Conservation (phyloP, 2,797 vertebrate species). For the Petrocephalus schoutedeni region DNA sequence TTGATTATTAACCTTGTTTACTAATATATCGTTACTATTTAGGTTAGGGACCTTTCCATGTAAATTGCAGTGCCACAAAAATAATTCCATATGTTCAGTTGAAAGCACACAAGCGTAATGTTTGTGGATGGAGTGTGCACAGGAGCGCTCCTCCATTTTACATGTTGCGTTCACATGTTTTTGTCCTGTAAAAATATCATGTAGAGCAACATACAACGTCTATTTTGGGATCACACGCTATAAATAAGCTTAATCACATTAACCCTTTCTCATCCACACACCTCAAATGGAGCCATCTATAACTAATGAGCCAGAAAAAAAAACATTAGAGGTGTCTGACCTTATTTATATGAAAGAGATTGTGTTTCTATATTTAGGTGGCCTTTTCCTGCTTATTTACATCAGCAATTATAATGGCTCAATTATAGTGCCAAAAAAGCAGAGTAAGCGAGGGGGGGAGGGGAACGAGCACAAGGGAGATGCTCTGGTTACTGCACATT, state of each 20-base stretch:
- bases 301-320: neutral
- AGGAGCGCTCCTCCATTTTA: neutral
- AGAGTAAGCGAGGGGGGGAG: constrained; percentile 37
- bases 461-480: constrained; percentile 25
- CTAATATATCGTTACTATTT: neutral
- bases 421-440: constrained; percentile 47
- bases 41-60: too few species aligned
- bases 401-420: constrained; percentile 70
- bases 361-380: constrained; percentile 64
- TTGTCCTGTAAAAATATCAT: neutral
- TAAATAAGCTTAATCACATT: neutral
- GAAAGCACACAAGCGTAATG: neutral
- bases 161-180: neutral
- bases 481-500: neutral
- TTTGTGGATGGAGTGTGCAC: neutral
- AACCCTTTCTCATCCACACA: neutral
- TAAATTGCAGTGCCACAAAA: neutral
- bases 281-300: neutral
- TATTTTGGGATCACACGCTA: neutral
- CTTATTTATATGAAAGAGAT: neutral
- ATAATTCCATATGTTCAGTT: neutral
- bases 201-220: neutral
- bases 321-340: neutral
- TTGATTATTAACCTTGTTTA: neutral
- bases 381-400: constrained; percentile 67